phyloP scores from a whole-genome alignment of 2,113 vertebrate genomes.

The Alosa alosa region DNA sequence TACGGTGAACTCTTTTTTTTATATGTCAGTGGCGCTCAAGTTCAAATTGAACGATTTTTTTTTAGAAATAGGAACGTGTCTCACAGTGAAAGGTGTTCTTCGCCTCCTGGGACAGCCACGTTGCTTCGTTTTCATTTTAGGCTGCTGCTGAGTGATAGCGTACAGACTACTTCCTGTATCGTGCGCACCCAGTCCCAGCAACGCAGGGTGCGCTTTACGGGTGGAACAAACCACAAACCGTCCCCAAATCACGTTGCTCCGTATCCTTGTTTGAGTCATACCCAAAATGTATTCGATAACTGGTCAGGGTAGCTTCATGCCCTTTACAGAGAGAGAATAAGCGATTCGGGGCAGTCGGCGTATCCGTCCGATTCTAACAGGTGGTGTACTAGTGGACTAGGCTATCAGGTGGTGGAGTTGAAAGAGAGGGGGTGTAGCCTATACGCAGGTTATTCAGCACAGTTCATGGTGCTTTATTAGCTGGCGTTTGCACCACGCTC shows the following conservation, averaged over 20 bases:
- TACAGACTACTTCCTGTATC: constrained; percentile 43
- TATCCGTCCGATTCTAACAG: constrained; percentile 66
- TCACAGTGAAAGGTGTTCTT: not conserved
- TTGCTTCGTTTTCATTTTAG: constrained; percentile 35
- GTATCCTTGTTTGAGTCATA: not conserved
- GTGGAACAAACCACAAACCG: constrained; percentile 1
- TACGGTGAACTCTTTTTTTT: not conserved
- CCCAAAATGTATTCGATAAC: not conserved
- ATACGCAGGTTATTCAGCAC: not conserved
- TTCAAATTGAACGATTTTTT: constrained; percentile 1
- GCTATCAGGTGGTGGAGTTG: constrained; percentile 52
- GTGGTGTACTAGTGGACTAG: constrained; percentile 52
- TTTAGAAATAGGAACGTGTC: not conserved
- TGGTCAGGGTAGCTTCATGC: not conserved
- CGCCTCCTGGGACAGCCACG: constrained; percentile 16
- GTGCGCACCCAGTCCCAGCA: constrained; percentile 23
- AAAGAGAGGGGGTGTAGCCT: constrained; percentile 2
- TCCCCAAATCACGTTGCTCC: not conserved
- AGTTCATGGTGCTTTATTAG: constrained; percentile 10
- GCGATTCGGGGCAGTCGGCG: constrained; percentile 21
- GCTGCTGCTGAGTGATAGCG: not conserved
- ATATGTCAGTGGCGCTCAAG: not conserved
- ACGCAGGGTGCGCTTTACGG: not conserved
- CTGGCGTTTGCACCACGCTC: not conserved
- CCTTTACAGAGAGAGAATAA: not conserved